A percentile compares a stretch with the other conserved stretches of the same genome.
Conservation (phyloP, 2,797 vertebrate genomes). For the Malacoraja senta region DNA sequence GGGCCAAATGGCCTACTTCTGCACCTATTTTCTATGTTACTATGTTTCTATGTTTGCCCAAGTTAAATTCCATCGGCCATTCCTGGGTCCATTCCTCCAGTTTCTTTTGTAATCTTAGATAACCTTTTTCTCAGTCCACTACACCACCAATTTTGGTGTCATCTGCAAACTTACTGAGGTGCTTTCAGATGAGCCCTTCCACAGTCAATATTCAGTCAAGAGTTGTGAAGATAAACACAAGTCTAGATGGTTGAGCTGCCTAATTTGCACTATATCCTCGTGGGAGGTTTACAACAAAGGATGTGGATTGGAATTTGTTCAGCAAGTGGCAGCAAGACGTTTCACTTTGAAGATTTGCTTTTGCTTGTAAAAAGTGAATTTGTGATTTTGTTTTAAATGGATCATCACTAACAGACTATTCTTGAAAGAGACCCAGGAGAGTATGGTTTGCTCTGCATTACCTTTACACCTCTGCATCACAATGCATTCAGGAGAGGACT, state of each 20-base stretch:
- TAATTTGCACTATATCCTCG: neutral
- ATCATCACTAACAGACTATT: slow-evolving; percentile 1
- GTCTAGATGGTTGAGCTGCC: neutral
- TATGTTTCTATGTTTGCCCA: too few species aligned
- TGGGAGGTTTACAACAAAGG: neutral
- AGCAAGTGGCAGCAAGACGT: neutral
- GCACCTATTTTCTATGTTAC: too few species aligned
- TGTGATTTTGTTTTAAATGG: neutral
- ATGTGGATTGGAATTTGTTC: neutral
- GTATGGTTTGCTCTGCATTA: neutral
- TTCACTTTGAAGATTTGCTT: neutral
- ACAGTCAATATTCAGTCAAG: neutral
- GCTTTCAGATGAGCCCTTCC: neutral
- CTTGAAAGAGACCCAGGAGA: neutral
- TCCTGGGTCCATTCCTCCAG: too few species aligned
- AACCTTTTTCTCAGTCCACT: too few species aligned
- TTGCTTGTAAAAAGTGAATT: neutral
- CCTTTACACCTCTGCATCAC: slow-evolving; percentile 45
- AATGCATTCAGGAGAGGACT: slow-evolving; percentile 53
- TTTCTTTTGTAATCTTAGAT: too few species aligned
- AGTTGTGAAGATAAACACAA: neutral
- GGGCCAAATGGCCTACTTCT: too few species aligned
- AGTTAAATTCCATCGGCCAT: too few species aligned
- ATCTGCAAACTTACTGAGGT: too few species aligned
- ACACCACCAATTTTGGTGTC: too few species aligned